Evolutionary conservation across 2,797 vertebrate species (phyloP).

Genomic region (Acridotheres tristis): DNA sequence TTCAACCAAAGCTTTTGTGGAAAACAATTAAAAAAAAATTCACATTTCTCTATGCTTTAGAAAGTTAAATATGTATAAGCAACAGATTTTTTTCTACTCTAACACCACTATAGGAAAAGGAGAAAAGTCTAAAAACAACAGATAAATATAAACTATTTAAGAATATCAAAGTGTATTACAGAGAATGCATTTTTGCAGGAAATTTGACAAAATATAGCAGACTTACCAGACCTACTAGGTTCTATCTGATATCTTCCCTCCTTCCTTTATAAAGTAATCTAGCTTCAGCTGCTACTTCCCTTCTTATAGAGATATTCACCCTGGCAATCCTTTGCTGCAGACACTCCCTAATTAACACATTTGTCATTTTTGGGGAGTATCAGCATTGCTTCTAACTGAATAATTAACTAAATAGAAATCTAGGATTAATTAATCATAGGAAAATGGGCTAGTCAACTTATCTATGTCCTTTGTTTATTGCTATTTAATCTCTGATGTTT

Average conservation of each 20-base stretch:
- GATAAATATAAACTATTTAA: neutral
- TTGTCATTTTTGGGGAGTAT: neutral
- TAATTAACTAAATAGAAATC: neutral
- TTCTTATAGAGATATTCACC: neutral
- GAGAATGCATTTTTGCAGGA: neutral
- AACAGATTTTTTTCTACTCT: neutral
- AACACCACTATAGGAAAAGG: neutral
- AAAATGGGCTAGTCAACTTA: neutral
- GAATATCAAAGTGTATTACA: fast-evolving
- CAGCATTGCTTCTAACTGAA: neutral
- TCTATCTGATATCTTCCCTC: fast-evolving
- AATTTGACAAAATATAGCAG: neutral
- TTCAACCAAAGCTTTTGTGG: neutral
- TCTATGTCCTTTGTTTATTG: neutral
- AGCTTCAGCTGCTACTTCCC: neutral
- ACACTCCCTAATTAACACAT: neutral
- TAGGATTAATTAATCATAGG: neutral
- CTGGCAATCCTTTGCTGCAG: neutral
- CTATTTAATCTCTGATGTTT: neutral
- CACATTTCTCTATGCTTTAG: neutral
- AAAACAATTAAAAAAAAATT: neutral
- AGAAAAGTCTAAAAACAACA: neutral
- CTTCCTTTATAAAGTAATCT: neutral
- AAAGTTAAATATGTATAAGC: neutral
- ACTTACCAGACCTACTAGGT: neutral